These are phyloP conservation scores for Pipa parva DNA, from an alignment of 2,113 vertebrate species.

Conservation along the genomic window DNA sequence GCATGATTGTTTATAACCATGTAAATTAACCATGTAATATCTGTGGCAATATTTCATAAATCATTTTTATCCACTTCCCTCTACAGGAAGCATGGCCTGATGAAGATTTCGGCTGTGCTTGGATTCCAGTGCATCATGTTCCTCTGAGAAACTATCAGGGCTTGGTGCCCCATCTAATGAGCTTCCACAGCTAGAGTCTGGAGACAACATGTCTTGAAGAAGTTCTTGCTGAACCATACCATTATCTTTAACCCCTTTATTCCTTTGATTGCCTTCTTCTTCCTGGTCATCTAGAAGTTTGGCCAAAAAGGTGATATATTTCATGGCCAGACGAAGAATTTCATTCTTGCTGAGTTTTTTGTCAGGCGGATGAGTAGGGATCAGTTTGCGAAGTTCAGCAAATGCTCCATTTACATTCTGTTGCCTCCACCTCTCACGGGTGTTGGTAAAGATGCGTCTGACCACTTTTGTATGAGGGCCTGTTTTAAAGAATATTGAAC, in stretches of 20 bases:
- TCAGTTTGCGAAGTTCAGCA: slow-evolving; percentile 88
- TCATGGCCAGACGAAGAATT: slow-evolving; percentile 92
- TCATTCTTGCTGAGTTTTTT: slow-evolving; percentile 96
- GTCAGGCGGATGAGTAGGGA: slow-evolving; percentile 87
- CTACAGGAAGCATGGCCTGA: slow-evolving; percentile 74
- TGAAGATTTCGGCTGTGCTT: slow-evolving; percentile 71
- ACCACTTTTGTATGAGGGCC: slow-evolving; percentile 90
- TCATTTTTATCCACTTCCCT: slow-evolving; percentile 80
- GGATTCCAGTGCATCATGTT: slow-evolving; percentile 65
- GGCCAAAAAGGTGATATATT: slow-evolving; percentile 95
- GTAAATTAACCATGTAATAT: slow-evolving; percentile 38
- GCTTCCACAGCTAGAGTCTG: slow-evolving; percentile 86
- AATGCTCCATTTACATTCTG: slow-evolving; percentile 94
- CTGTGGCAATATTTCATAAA: slow-evolving; percentile 58
- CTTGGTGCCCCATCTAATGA: slow-evolving; percentile 85
- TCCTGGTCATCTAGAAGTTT: slow-evolving; percentile 93
- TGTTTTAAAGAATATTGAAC: slow-evolving; percentile 42
- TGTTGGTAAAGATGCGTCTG: slow-evolving; percentile 91
- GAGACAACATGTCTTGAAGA: slow-evolving; percentile 81
- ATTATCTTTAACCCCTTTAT: slow-evolving; percentile 72
- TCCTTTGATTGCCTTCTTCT: slow-evolving; percentile 77
- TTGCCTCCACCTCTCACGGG: slow-evolving; percentile 89
- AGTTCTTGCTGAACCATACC: slow-evolving; percentile 81
- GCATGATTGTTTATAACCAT: slow-evolving; percentile 10
- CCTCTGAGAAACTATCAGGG: slow-evolving; percentile 87